These are phyloP conservation scores for Orthosia gothica DNA, from an alignment of 2,888 invertebrate genomes.

Conservation along the genomic window DNA sequence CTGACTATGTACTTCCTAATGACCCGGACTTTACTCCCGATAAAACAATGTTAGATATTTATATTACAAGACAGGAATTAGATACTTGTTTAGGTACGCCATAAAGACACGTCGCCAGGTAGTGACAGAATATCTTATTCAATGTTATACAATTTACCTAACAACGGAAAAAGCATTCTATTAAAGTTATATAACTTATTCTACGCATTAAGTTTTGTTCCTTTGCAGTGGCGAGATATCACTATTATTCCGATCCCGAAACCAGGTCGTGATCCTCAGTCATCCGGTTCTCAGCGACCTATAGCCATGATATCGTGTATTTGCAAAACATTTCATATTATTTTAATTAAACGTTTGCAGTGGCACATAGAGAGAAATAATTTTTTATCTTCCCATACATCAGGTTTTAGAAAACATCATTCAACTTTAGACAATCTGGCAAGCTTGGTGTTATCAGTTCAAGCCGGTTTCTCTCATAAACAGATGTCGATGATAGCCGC, in stretches of 20 bases:
- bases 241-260: conserved; percentile 10
- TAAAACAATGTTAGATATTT: neutral
- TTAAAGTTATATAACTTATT: neutral
- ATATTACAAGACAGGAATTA: neutral
- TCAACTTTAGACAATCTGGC: no score
- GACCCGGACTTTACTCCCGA: neutral
- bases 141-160: neutral
- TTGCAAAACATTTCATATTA: no score
- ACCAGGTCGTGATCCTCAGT: no score
- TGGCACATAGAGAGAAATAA: no score
- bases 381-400: no score
- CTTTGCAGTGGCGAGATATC: conserved; percentile 5
- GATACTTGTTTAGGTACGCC: neutral
- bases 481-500: neutral
- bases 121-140: conserved; percentile 14
- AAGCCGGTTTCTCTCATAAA: conserved; percentile 2
- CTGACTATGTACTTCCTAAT: no score
- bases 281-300: no score
- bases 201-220: conserved; percentile 2
- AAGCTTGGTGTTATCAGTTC: no score
- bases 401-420: no score
- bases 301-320: no score
- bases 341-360: no score
- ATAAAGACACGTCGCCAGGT: conserved; percentile 5
- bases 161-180: no score